These are phyloP conservation scores for Lophura nycthemera DNA, from an alignment of 2,113 vertebrate genomes.

Conservation along the genomic window DNA sequence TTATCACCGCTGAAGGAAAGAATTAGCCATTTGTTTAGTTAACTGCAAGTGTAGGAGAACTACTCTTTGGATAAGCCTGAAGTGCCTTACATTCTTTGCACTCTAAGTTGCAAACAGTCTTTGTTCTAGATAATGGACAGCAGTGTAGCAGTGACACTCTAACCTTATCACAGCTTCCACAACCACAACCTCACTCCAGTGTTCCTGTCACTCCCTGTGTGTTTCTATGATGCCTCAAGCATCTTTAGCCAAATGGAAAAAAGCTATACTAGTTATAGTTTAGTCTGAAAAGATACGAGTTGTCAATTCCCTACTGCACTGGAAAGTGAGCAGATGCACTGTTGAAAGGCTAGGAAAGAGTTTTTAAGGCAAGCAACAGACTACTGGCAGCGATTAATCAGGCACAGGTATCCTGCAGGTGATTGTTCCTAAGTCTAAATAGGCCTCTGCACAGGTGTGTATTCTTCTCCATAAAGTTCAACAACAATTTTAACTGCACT, in stretches of 20 bases:
- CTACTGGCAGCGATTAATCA: neutral
- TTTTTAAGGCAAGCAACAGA: neutral
- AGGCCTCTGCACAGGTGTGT: slow-evolving; percentile 19
- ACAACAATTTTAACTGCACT: slow-evolving; percentile 11
- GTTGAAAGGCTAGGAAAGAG: neutral
- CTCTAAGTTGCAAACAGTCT: slow-evolving; percentile 54
- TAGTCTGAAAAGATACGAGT: neutral
- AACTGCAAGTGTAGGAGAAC: slow-evolving; percentile 6
- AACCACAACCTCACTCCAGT: neutral
- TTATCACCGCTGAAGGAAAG: slow-evolving; percentile 44
- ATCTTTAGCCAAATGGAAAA: neutral
- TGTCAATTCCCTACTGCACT: neutral
- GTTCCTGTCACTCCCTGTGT: neutral
- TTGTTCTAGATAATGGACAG: slow-evolving; percentile 49
- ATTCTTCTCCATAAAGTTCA: slow-evolving; percentile 29
- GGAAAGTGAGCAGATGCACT: neutral
- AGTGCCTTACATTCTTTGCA: slow-evolving; percentile 61
- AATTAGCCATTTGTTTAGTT: slow-evolving; percentile 62
- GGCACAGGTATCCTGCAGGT: neutral
- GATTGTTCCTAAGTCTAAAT: neutral
- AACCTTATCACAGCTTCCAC: slow-evolving; percentile 7
- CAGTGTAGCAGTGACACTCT: neutral
- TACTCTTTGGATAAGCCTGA: slow-evolving; percentile 36
- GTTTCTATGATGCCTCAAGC: neutral
- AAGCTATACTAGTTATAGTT: neutral